Base-by-base conservation (phyloP, 2,113 vertebrate genomes). In the Ceyx melanurus region DNA sequence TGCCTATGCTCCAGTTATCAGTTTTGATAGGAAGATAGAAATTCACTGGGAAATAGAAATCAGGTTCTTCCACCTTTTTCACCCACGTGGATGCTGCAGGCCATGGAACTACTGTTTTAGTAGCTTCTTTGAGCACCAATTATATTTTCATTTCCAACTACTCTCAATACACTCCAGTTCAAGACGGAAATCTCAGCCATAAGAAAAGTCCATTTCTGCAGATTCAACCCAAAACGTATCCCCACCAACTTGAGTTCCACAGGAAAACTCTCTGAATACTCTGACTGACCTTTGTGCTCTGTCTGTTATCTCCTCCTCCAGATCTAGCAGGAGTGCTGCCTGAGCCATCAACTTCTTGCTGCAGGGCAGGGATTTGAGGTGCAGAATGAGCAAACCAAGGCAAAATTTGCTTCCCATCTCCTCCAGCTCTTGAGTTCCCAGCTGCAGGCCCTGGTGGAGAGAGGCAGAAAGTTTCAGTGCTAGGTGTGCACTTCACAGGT, bases 361-460 rank as follows among this genome's bases (percentile, higher is more conserved):
- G 88, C 98, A 98, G 65, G 89, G 89, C 68, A 96, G 81, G 10
- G 97, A 97, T 88, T 98, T 98, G 65, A 97, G 98, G 50, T 97
- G 97, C 78, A 99, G 88, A 51, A 98, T 95, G 50, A 99, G 97
- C 51, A 99, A 97, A 72, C 98, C 98, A 81, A 98, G 97, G 96
- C 99, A 99, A 95, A 99, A 99, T 91, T 99, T 98, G 93, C 97
- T 90, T 28, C 99, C 99, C 98, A 98, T 99, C 92, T 99, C 99
- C 88, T 99, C 98, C 85, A 99, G 94, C 87, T 99, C 98, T 43
- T 94, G 86, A 1, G 98, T 99, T 71, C 99, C 98, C 29, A 97
- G 97, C 94, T 99, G 99, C 60, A 99, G 90, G 23, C 98, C 99
- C 99, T 99, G 96, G n/a, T 12, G 8, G 71, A 67, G 37, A 95